A percentile compares a stretch with the other conserved stretches of the same genome.
These are phyloP conservation scores for Brassicogethes aeneus DNA, from an alignment of 2,888 invertebrate genomes.

Conservation along the genomic window DNA sequence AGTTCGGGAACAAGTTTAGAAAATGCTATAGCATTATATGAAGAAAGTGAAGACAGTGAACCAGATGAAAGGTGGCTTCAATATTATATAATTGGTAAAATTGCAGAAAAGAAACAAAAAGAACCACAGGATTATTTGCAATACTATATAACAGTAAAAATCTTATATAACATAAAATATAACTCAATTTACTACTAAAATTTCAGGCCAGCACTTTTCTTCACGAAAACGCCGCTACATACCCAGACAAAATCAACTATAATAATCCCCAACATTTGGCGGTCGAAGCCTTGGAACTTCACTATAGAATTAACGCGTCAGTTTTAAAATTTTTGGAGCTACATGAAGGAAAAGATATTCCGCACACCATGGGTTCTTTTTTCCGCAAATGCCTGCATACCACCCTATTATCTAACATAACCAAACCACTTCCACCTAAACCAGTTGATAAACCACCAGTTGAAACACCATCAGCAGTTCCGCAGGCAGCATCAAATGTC, in stretches of 20 bases:
- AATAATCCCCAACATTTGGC: slow-evolving; percentile 73
- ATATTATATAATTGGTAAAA: slow-evolving; percentile 94
- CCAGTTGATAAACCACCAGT: slow-evolving; percentile 6
- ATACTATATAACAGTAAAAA: slow-evolving; percentile 61
- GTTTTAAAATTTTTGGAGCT: slow-evolving; percentile 78
- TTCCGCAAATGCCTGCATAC: slow-evolving; percentile 50
- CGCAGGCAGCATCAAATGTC: slow-evolving; percentile 7
- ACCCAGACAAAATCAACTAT: slow-evolving; percentile 80
- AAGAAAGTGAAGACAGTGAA: slow-evolving; percentile 47
- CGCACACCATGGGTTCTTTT: slow-evolving; percentile 49
- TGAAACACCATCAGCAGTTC: slow-evolving; percentile 18
- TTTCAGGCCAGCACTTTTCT: slow-evolving; percentile 64
- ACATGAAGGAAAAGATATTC: slow-evolving; percentile 60
- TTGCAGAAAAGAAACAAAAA: slow-evolving; percentile 76
- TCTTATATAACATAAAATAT: background rate
- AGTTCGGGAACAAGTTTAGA: slow-evolving; percentile 72
- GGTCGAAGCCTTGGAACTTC: slow-evolving; percentile 81
- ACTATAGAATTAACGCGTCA: slow-evolving; percentile 79
- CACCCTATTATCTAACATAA: background rate
- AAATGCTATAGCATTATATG: slow-evolving; percentile 54
- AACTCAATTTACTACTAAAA: slow-evolving; percentile 6
- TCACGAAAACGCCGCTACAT: slow-evolving; percentile 70
- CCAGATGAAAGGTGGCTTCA: slow-evolving; percentile 85
- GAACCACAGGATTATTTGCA: slow-evolving; percentile 65
- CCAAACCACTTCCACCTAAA: slow-evolving; percentile 15